Evolutionary conservation across 2,888 invertebrate species (phyloP).

Genomic region (Eupithecia subumbrata): DNA sequence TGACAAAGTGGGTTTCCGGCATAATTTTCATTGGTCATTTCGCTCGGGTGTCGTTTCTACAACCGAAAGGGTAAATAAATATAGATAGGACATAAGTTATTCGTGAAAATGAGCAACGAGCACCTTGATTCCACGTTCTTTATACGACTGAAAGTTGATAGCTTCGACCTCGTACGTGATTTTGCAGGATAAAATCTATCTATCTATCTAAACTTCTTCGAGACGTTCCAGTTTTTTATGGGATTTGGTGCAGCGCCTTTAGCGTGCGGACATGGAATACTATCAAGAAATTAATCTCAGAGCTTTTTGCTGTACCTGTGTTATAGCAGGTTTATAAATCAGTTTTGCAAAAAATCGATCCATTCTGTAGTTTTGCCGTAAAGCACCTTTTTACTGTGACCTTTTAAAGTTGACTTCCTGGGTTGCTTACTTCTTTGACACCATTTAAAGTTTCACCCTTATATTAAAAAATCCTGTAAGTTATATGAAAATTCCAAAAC

Average conservation of each 20-base stretch:
- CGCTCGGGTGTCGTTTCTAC: neutral
- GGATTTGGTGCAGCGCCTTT: too few species aligned
- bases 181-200: neutral
- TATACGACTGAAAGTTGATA: neutral
- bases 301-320: neutral
- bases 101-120: neutral
- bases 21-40: constrained; percentile 22
- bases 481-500: neutral
- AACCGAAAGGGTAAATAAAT: constrained; percentile 15
- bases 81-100: neutral
- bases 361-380: neutral
- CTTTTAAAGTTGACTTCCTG: neutral
- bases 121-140: neutral
- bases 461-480: neutral
- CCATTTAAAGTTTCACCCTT: neutral
- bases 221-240: too few species aligned
- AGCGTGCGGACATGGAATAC: neutral
- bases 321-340: neutral
- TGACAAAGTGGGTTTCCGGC: constrained; percentile 14
- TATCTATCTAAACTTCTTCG: neutral
- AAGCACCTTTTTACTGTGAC: neutral
- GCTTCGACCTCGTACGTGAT: neutral
- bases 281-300: neutral
- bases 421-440: too few species aligned
- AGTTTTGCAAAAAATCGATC: neutral